Evolutionary conservation across 2,888 invertebrate species (phyloP).

Genomic region (Polyploca ridens): DNA sequence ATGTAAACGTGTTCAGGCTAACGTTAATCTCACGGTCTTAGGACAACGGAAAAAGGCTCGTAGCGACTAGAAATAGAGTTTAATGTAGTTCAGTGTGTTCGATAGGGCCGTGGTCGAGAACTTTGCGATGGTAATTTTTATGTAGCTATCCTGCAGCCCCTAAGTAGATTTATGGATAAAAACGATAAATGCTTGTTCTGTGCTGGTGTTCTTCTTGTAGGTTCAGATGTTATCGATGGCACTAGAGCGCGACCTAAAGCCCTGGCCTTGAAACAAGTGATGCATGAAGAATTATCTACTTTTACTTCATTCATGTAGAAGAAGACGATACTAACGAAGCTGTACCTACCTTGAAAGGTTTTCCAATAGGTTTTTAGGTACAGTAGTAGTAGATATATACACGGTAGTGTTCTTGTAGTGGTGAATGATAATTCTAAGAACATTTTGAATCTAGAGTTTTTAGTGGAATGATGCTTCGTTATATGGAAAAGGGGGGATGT

Average conservation of each 20-base stretch:
- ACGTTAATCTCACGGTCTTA: slow-evolving; percentile 15
- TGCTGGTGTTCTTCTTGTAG: slow-evolving; percentile 4
- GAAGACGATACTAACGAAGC: neutral
- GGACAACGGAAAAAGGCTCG: slow-evolving; percentile 19
- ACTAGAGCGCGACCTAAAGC: slow-evolving; percentile 12
- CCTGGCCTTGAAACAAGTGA: neutral
- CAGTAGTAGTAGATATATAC: no score
- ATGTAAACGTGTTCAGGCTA: slow-evolving; percentile 45
- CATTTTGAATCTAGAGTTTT: no score
- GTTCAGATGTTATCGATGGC: slow-evolving; percentile 6
- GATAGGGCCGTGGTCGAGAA: slow-evolving; percentile 2
- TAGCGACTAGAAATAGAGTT: slow-evolving; percentile 22
- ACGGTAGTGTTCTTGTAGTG: no score
- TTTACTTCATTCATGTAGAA: neutral
- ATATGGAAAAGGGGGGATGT: no score
- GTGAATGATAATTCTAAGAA: no score
- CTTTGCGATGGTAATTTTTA: slow-evolving; percentile 13
- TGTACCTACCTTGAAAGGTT: neutral
- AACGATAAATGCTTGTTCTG: neutral
- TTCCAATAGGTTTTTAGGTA: neutral
- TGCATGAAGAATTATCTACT: neutral
- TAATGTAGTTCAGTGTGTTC: neutral
- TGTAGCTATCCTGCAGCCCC: neutral
- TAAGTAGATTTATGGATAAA: slow-evolving; percentile 8
- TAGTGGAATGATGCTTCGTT: no score